Evolutionary conservation across 64 coral and sea anemone genomes (phyloP).

Genomic region (Orbicella faveolata): DNA sequence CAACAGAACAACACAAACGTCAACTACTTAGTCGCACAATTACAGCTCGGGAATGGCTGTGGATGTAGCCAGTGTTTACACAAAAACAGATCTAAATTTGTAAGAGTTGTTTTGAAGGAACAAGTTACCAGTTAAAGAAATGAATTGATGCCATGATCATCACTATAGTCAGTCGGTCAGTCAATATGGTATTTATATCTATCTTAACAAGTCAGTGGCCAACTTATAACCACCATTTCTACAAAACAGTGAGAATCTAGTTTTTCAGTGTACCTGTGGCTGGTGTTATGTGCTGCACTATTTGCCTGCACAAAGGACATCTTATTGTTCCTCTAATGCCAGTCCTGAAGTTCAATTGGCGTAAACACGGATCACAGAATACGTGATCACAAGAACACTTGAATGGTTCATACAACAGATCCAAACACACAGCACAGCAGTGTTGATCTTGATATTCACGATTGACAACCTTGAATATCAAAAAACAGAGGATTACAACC

Average conservation of each 20-base stretch:
- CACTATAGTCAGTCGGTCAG: too few relatives aligned
- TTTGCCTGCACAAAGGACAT: slow-evolving; percentile 86
- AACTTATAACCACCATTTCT: too few relatives aligned
- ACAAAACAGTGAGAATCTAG: background rate
- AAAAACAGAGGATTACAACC: background rate
- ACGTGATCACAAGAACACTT: slow-evolving; percentile 85
- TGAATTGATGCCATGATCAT: too few relatives aligned
- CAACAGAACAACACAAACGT: background rate
- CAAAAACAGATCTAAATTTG: too few relatives aligned
- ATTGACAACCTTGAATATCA: background rate
- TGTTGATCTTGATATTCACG: slow-evolving; percentile 54
- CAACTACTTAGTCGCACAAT: background rate
- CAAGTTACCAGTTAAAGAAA: too few relatives aligned
- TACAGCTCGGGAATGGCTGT: background rate
- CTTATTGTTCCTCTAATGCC: slow-evolving; percentile 31
- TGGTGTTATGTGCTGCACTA: slow-evolving; percentile 40
- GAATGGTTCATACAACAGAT: slow-evolving; percentile 77
- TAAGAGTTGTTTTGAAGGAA: too few relatives aligned
- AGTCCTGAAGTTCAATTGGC: slow-evolving; percentile 72
- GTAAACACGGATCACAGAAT: slow-evolving; percentile 91
- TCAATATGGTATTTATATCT: too few relatives aligned
- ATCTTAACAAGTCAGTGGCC: too few relatives aligned
- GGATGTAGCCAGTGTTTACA: background rate
- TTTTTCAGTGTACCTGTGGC: slow-evolving; percentile 51
- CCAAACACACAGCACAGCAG: slow-evolving; percentile 80